phyloP scores from a whole-genome alignment of 2,888 invertebrate species.

The Hypomecis atomaria region DNA sequence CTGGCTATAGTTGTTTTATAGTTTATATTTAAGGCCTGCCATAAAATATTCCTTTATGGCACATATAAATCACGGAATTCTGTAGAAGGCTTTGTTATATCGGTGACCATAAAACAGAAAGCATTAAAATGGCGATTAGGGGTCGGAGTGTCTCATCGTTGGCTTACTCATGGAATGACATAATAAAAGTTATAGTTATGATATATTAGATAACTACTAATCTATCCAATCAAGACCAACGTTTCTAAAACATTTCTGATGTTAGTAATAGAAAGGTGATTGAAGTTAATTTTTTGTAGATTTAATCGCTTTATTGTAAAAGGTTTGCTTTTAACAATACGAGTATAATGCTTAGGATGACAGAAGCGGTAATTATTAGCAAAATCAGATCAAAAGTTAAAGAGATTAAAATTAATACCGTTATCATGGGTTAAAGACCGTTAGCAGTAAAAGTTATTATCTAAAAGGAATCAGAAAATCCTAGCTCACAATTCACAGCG shows the following conservation, averaged over 20 bases:
- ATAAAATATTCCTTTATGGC: slow-evolving; percentile 52
- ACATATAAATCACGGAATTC: slow-evolving; percentile 58
- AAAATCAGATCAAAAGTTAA: neutral
- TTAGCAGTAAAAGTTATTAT: neutral
- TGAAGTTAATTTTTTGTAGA: too few relatives aligned
- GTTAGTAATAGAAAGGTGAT: too few relatives aligned
- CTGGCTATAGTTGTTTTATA: slow-evolving; percentile 37
- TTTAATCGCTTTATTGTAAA: too few relatives aligned
- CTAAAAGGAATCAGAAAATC: slow-evolving; percentile 3
- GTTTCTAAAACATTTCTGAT: too few relatives aligned
- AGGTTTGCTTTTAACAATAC: too few relatives aligned
- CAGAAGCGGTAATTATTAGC: neutral
- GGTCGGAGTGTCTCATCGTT: slow-evolving; percentile 60
- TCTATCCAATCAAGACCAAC: too few relatives aligned
- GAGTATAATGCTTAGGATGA: too few relatives aligned
- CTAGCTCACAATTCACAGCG: neutral
- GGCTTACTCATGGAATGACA: slow-evolving; percentile 51
- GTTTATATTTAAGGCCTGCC: slow-evolving; percentile 41
- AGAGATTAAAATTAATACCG: neutral
- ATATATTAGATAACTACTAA: too few relatives aligned
- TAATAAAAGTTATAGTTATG: slow-evolving; percentile 45
- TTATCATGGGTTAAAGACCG: neutral
- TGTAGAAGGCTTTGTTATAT: slow-evolving; percentile 56
- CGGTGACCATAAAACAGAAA: slow-evolving; percentile 60
- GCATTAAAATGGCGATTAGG: slow-evolving; percentile 62